These are phyloP conservation scores for Seira ritae DNA, from an alignment of 2,888 invertebrate species.

Conservation along the genomic window DNA sequence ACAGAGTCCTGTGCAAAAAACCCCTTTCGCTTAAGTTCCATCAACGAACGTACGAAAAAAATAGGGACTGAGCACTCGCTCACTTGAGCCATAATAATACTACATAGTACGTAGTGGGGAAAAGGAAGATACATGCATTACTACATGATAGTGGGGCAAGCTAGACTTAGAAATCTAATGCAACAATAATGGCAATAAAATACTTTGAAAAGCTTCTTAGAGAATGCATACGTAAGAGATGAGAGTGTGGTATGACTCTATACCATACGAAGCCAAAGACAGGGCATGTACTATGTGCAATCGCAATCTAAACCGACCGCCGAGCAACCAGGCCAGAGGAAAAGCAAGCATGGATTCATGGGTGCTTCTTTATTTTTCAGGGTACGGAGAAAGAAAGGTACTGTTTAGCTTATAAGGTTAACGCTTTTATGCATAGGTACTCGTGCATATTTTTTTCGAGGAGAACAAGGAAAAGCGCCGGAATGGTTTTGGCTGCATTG, in stretches of 20 bases:
- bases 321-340: not conserved
- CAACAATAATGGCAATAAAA: slow-evolving; percentile 7
- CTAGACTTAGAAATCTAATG: not conserved
- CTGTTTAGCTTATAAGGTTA: slow-evolving; percentile 16
- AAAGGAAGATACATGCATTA: not conserved
- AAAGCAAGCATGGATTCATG: slow-evolving; percentile 1
- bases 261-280: not conserved
- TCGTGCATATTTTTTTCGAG: not conserved
- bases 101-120: no score
- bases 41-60: not conserved
- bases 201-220: slow-evolving; percentile 11
- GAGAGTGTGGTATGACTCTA: no score
- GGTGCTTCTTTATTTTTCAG: slow-evolving; percentile 2
- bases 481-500: slow-evolving; percentile 39
- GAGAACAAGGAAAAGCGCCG: slow-evolving; percentile 25
- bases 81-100: not conserved
- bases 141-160: not conserved
- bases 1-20: not conserved
- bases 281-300: not conserved
- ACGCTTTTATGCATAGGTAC: not conserved
- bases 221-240: not conserved
- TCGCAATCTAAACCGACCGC: no score
- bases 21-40: not conserved
- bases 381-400: slow-evolving; percentile 5
- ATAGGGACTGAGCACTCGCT: not conserved